Evolutionary conservation across 2,113 vertebrate species (phyloP), one percentile per base, ranked within the genome.

Genomic region (Glareola pratincola): DNA sequence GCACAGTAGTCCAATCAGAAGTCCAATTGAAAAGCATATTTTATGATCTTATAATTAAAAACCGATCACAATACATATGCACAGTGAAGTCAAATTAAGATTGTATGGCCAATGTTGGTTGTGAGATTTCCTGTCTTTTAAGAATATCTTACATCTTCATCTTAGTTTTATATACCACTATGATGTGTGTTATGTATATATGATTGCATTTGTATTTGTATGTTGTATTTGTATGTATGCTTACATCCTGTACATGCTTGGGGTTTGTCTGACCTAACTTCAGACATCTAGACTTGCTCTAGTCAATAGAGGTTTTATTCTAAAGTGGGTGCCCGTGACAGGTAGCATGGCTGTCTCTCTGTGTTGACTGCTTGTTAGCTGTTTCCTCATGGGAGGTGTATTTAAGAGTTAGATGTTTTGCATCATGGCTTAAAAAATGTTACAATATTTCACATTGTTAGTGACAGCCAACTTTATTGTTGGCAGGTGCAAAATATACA

Each of bases 51-150:
- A 14, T 53, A n/a, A 83, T 77, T 69, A 77, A 86, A 94, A 64
- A 7, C 17, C 0, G 0, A 26, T 66, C 27, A 34, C 66, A 57
- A 41, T 27, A 45, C 21, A 7, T 27, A 73, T 3, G 4, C 48
- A 54, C 16, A 43, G 9, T 39, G 22, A 69, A 62, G 22, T 76
- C 68, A 84, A 84, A 88, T 86, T 63, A 68, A 45, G 54, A 51
- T 34, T 68, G 9, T 59, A 19, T 48, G 17, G n/a, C 15, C 50
- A 77, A 7, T 1, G 2, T 8, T 69, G 26, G 2, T 8, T 74
- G 26, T 64, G 77, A 74, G 22, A 74, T 74, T 83, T 64, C 45
- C 43, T 59, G n/a, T 45, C 48, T n/a, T 63, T 64, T 69, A 79
- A n/a, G 37, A 43, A 48, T 47, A 32, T 54, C 11, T 56, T 62